Evolutionary conservation across 2,113 vertebrate species (phyloP), one percentile per base, ranked within the genome.

Genomic region (Gymnocephalus cernua): DNA sequence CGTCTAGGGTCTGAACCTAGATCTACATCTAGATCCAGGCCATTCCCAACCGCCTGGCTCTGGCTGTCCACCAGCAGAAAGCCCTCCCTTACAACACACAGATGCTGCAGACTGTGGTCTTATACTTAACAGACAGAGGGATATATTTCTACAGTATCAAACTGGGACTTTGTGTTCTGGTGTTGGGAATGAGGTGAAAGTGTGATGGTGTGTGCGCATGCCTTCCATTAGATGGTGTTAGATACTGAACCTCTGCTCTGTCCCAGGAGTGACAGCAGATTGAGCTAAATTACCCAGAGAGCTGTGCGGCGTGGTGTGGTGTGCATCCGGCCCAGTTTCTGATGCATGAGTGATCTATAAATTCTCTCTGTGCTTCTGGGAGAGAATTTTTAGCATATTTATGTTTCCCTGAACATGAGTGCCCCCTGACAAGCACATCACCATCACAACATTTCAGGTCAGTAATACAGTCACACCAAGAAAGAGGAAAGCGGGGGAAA

Each of bases 271-370:
- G 10, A 83, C 57, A 66, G 77, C 63, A 70, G 76, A 86, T 59
- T 80, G 69, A 85, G 75, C 68, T 76, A 72, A 75, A 82, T 82
- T 80, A 41, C 76, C 83, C 66, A 89, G 75, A 70, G 65, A 79
- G 58, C 56, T 21, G 58, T 64, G 83, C 74, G 45, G 67, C 6
- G 56, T 57, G 75, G 9, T 82, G 63, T 61, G 70, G 77, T 74
- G 80, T 61, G 70, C 79, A 74, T 57, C 11, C 32, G 71, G 69
- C 86, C 87, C 84, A 90, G 82, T 85, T 90, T 86, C 79, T 82
- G 76, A 89, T 78, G 83, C 81, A 63, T 53, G 75, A 85, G 68
- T 68, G 79, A 85, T 74, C 75, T 84, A 76, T 86, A 92, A 80
- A 86, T 89, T 86, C 84, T 80, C 73, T 62, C 65, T 77, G 74